A percentile compares a stretch with the other conserved stretches of the same genome.
Evolutionary conservation across 2,888 invertebrate species (phyloP).

Genomic region (Brachynemurus nebulosus): DNA sequence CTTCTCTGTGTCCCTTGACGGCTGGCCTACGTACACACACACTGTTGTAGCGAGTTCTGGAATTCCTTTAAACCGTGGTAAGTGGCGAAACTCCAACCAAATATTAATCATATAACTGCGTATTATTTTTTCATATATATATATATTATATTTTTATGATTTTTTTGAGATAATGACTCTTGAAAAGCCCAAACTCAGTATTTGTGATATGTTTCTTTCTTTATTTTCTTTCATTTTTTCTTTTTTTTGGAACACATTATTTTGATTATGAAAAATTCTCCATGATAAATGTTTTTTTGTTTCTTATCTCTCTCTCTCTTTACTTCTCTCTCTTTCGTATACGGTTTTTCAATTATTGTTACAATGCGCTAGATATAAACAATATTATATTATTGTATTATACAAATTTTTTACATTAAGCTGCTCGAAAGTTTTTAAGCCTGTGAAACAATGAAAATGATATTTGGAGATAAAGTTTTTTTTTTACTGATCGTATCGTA

Average conservation of each 20-base stretch:
- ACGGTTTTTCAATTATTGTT: constrained; percentile 3
- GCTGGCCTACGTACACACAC: constrained; percentile 46
- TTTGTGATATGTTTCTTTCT: constrained; percentile 1
- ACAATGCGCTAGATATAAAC: constrained; percentile 12
- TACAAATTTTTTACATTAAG: constrained; percentile 1
- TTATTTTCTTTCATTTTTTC: constrained; percentile 2
- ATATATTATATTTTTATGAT: not conserved
- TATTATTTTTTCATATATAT: too few relatives aligned
- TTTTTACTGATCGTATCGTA: constrained; percentile 8
- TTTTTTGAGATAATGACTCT: constrained; percentile 1
- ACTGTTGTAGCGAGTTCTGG: constrained; percentile 97
- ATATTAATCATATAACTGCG: too few relatives aligned
- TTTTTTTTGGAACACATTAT: constrained; percentile 6
- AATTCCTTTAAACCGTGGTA: constrained; percentile 97
- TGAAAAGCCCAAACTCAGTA: constrained; percentile 1
- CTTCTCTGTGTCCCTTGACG: constrained; percentile 53
- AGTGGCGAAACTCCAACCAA: constrained; percentile 57
- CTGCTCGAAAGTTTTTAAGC: constrained; percentile 4
- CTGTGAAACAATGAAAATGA: constrained; percentile 7
- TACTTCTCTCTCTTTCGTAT: constrained; percentile 3
- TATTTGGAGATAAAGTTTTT: constrained; percentile 8
- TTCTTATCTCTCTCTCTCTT: constrained; percentile 4
- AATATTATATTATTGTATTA: constrained; percentile 8
- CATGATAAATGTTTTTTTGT: constrained; percentile 3
- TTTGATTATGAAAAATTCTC: constrained; percentile 3